Evolutionary conservation across 2,113 vertebrate species (phyloP).

Genomic region (Charina bottae): DNA sequence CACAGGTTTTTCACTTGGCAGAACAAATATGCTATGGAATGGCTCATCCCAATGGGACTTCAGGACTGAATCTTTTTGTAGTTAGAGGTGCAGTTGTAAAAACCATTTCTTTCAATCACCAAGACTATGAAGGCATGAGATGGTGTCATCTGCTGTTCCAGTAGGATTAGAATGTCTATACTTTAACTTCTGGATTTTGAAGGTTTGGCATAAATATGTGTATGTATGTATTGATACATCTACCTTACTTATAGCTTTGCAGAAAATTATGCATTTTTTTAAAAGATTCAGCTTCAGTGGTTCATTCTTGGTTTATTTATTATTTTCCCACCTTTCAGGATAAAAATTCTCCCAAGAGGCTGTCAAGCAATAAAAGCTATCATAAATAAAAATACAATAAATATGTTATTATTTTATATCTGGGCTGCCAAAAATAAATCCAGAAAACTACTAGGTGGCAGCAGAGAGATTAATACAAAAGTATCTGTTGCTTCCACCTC

Average conservation of each 20-base stretch:
- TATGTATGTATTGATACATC: neutral
- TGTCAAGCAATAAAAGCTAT: neutral
- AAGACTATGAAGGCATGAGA: neutral
- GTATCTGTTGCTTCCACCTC: neutral
- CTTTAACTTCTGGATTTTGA: neutral
- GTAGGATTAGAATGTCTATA: neutral
- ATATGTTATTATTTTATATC: neutral
- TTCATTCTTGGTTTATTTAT: neutral
- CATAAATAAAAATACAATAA: neutral
- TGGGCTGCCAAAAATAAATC: neutral
- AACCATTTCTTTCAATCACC: neutral
- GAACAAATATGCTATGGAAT: neutral
- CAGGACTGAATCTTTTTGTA: neutral
- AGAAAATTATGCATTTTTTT: neutral
- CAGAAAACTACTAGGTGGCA: neutral
- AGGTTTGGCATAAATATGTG: neutral
- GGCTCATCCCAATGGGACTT: neutral
- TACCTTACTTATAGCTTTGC: neutral
- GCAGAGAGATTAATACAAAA: neutral
- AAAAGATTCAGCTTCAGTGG: neutral
- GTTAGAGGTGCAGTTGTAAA: neutral
- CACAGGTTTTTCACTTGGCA: neutral
- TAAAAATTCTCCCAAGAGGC: neutral
- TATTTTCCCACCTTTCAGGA: neutral
- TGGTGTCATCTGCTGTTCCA: neutral